Percentiles rank a stretch among this genome's conserved stretches.
Conservation (phyloP, 2,888 invertebrate genomes). For the Trachelus stipa region DNA sequence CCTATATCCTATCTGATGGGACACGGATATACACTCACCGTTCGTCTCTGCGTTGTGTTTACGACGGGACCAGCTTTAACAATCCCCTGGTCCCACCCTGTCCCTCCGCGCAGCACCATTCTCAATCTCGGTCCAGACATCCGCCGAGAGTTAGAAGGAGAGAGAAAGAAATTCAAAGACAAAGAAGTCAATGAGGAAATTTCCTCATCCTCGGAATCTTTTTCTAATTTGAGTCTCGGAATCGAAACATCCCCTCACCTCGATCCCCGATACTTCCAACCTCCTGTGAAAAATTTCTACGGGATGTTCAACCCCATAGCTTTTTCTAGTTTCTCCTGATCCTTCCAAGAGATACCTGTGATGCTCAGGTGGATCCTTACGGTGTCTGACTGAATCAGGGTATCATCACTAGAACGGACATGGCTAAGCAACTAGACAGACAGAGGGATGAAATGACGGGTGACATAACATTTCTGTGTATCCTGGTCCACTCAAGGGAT, state of each 20-base stretch:
- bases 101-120: too few relatives aligned
- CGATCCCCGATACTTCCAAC: not conserved
- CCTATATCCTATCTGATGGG: conserved; percentile 17
- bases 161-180: not conserved
- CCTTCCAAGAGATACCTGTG: not conserved
- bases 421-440: not conserved
- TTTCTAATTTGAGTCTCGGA: not conserved
- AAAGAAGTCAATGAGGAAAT: not conserved
- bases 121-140: too few relatives aligned
- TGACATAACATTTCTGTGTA: not conserved
- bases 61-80: conserved; percentile 11
- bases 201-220: not conserved
- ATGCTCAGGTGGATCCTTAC: not conserved
- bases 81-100: too few relatives aligned
- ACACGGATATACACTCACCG: conserved; percentile 21
- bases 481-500: not conserved
- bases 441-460: not conserved
- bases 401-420: not conserved
- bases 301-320: not conserved
- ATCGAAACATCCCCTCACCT: not conserved
- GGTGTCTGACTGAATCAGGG: not conserved
- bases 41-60: conserved; percentile 13
- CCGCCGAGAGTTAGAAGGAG: not conserved
- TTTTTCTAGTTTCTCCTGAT: not conserved
- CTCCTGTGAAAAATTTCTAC: not conserved